Evolutionary conservation across 30 jellyfish, hydroid and myxozoan genomes (phyloP), one percentile per base, ranked within the genome.

Genomic region (Rhopilema esculentum): DNA sequence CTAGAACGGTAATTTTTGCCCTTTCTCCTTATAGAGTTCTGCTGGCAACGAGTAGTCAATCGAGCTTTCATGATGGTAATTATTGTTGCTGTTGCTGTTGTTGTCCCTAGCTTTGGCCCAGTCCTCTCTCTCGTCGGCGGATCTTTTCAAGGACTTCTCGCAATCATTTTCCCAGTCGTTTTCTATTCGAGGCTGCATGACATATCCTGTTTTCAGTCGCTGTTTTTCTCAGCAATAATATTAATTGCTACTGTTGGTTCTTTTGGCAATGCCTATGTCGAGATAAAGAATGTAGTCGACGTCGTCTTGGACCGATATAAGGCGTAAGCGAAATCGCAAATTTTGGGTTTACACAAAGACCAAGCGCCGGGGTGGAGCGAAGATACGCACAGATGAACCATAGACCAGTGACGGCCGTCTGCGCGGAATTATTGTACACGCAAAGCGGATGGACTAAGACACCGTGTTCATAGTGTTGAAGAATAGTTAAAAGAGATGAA

Each of bases 121-220:
- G 99, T 95, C 57, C 96, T 95, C 25, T 91, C 98, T 1, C 87
- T 95, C 24, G 97, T 93, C 25, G 99, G 99, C 48, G 99, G 99
- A 40, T 79, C 97, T 1, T 80, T 91, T 23, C 93, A 85, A 73
- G 90, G 89, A 12, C 91, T 95, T 6, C 92, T 95, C 1, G 88
- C 86, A 63, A 68, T 95, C 62, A 86, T 95, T 8, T 86, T 90
- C 30, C 99, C 99, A 19, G 71, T 95, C 71, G 89, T 95, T 15
- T 88, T 95, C 79, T 95, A 89, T 81, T 77, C 92, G 65, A 76
- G 88, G 64, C 88, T 95, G 82, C 86, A 88, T 27, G 95, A 86
- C 71, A 76, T 86, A 4, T 40, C 92, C 23, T 75, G 90, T 28
- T 80, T 88, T 82, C 69, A 83, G 29, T 96, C 90, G 50, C 19